Evolutionary conservation across 2,113 vertebrate species (phyloP).

Genomic region (Lipophrys pholis): DNA sequence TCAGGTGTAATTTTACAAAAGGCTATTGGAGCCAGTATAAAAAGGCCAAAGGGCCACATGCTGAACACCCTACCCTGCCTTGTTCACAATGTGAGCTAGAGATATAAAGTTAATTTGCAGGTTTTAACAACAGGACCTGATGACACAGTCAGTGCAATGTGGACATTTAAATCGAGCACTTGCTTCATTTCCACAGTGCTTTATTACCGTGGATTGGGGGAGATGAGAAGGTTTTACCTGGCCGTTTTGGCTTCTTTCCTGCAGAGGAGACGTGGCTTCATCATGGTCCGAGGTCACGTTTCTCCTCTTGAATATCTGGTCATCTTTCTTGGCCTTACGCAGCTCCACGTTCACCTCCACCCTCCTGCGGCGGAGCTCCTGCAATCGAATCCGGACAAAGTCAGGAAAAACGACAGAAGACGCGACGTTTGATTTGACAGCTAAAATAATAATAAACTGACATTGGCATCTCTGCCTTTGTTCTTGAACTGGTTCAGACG

Average conservation of each 20-base stretch:
- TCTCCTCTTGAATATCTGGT: conserved; percentile 95
- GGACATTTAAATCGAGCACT: no score
- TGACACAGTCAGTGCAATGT: no score
- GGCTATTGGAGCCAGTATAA: no score
- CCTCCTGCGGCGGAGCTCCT: conserved; percentile 94
- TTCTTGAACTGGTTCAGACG: conserved; percentile 96
- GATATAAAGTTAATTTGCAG: no score
- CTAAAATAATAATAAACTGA: conserved; percentile 46
- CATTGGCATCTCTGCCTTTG: conserved; percentile 91
- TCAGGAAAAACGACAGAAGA: neutral
- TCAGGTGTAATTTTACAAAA: no score
- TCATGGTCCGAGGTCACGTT: conserved; percentile 91
- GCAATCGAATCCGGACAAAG: neutral
- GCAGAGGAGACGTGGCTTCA: conserved; percentile 93
- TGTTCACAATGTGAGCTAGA: no score
- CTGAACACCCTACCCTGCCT: no score
- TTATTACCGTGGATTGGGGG: no score
- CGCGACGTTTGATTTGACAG: no score
- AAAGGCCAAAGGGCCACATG: no score
- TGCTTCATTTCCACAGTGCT: no score
- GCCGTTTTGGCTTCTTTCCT: conserved; percentile 89
- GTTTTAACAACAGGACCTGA: no score
- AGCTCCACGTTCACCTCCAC: conserved; percentile 96
- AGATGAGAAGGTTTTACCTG: conserved; percentile 80
- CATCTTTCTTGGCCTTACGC: conserved; percentile 97